Evolutionary conservation across 2,888 invertebrate genomes (phyloP), one percentile per base, ranked within the genome.

Genomic region (Dasysyrphus tricinctus): DNA sequence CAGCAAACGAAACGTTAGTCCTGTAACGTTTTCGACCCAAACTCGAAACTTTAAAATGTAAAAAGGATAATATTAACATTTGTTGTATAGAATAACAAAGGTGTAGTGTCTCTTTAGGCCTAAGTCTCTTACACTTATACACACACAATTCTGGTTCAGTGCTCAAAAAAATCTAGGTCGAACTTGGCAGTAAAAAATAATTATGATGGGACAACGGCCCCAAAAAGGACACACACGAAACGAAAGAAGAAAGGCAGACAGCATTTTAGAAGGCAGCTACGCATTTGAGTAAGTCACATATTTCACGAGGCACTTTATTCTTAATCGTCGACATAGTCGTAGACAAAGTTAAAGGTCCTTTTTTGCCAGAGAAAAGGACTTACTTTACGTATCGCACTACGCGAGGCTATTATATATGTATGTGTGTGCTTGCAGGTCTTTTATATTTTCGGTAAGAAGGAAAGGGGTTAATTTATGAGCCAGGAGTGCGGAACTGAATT

Each of bases 251-350:
- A n/a, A 54, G 29, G 29, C 29, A 29, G 29, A 54, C 54, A 54
- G 32, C 29, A 32, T 54, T 77, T 70, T 73, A 32, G 74, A 69
- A 51, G 44, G 39, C 47, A 63, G 57, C 59, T 81, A 86, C 86
- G 86, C 86, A 86, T 82, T 79, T 65, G 51, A 47, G 49, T 76
- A 74, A 75, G 44, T 72, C 79, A 75, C 81, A 86, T 86, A 82
- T 86, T 79, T 86, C 75, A 86, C 75, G 37, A 44, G 82, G 82
- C 86, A 86, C 81, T 86, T 79, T 79, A 82, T 57, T 86, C 75
- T 51, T 51, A 29, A 67, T 59, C 69, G 65, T 65, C 49, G 51
- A 49, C 44, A 14, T 37, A 11, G 67, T 47, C 59, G 54, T 49
- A n/a, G 67, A 72, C 29, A 49, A 39, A 34, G 77, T 76, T 73